phyloP scores from a whole-genome alignment of 2,797 vertebrate genomes.

The Crypturellus tataupa region DNA sequence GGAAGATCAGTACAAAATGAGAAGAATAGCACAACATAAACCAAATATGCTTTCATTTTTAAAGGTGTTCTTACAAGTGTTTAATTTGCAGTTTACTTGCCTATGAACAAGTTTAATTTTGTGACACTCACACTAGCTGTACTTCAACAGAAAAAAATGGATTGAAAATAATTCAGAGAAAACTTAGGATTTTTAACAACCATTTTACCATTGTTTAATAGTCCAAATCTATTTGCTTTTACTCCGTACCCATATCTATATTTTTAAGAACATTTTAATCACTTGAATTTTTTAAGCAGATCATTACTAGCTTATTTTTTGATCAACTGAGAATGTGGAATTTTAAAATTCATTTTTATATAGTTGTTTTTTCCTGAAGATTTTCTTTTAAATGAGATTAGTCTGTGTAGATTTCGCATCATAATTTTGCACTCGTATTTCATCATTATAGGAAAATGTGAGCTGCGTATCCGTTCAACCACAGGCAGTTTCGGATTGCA shows the following conservation, averaged over 20 bases:
- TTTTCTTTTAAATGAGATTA: neutral
- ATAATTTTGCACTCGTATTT: neutral
- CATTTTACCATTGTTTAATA: neutral
- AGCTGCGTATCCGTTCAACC: neutral
- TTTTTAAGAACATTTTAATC: neutral
- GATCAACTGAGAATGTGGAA: neutral
- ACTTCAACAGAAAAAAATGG: neutral
- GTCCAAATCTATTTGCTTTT: neutral
- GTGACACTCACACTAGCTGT: neutral
- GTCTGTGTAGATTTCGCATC: neutral
- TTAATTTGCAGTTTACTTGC: conserved; percentile 4
- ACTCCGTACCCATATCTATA: neutral
- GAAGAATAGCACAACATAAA: neutral
- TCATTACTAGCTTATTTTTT: neutral
- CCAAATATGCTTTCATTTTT: neutral
- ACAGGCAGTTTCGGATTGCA: conserved; percentile 2
- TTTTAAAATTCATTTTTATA: neutral
- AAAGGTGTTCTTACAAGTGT: neutral
- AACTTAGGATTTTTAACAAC: neutral
- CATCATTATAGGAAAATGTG: conserved; percentile 16
- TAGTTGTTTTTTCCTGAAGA: neutral
- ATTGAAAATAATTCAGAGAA: neutral
- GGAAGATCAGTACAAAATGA: neutral
- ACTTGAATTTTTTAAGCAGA: neutral
- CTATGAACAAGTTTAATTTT: neutral